These are phyloP conservation scores for Cyclophora albipunctata DNA, from an alignment of 2,888 invertebrate species.

Conservation along the genomic window DNA sequence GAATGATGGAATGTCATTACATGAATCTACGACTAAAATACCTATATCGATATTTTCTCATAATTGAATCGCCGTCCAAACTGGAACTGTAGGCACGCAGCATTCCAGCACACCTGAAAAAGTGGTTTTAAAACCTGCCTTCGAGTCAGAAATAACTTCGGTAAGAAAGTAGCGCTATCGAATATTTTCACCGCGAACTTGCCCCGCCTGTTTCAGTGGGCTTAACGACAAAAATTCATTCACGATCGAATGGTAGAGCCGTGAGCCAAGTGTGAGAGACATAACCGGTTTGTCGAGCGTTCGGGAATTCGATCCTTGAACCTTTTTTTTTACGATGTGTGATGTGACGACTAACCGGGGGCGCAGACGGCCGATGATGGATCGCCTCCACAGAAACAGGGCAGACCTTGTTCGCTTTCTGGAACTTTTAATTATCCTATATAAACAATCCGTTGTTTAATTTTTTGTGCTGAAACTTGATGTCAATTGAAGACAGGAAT, in stretches of 20 bases:
- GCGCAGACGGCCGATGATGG: constrained; percentile 30
- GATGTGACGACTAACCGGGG: constrained; percentile 23
- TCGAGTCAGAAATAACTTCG: constrained; percentile 4
- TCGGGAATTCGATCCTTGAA: constrained; percentile 33
- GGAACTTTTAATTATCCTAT: constrained; percentile 21
- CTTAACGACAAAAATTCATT: constrained; percentile 17
- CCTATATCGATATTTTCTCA: too few relatives aligned
- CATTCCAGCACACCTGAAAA: too few relatives aligned
- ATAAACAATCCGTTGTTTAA: constrained; percentile 14
- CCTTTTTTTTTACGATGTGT: constrained; percentile 24
- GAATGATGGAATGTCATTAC: too few relatives aligned
- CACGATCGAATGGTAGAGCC: constrained; percentile 11
- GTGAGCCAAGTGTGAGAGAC: constrained; percentile 23
- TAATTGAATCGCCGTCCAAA: too few relatives aligned
- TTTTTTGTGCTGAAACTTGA: too few relatives aligned
- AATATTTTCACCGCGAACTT: constrained; percentile 10
- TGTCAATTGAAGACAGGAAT: too few relatives aligned
- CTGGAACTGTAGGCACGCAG: too few relatives aligned
- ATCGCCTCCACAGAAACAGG: constrained; percentile 21
- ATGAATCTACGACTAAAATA: too few relatives aligned
- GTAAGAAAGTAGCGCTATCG: constrained; percentile 12
- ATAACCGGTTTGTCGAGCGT: constrained; percentile 27
- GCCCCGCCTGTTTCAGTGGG: constrained; percentile 1
- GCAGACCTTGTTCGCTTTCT: constrained; percentile 19
- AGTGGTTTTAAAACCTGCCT: not conserved